Base-by-base conservation (phyloP, 1,140 invertebrate genomes). In the Harpegnathos saltator region DNA sequence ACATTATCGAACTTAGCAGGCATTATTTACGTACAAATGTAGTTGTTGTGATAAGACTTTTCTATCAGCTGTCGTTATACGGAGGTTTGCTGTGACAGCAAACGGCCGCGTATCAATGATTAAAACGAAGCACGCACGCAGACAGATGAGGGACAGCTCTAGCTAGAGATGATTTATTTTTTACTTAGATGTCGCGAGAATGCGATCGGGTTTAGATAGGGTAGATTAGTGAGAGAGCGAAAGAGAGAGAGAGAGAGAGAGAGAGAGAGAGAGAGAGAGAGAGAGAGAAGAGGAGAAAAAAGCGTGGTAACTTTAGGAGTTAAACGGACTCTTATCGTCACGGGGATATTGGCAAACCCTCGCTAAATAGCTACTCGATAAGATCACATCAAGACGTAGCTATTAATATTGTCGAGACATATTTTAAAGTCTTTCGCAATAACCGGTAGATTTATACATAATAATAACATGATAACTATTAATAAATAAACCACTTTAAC, bases 321-420 rank as follows among this genome's bases (percentile, higher is more conserved):
- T n/a, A 54, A 38, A 68, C 38, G 3, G 33, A 50, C 2, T 71
- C 54, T 73, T 82, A 56, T 82, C 52, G 56, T 85, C 19, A 88
- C 71, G 75, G 87, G 38, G 84, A 89, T 89, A 71, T 89, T 89
- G 84, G 81, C 75, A 89, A 89, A 89, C 66, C 85, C 84, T 89
- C 84, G 62, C 52, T 84, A 65, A 73, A 78, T 65, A 24, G 69
- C 78, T 89, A 78, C 50, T 83, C 50, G 52, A 85, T 72, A 81
- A 63, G 26, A 24, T 78, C 82, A 69, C 61, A 58, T 84, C 26
- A 68, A 72, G 44, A 50, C 11, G 71, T 75, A 72, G 75, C 59
- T 84, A 61, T 73, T 74, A 82, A 88, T 63, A 71, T 82, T 82
- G 63, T 74, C 74, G 58, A 50, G 61, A 62, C 44, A 50, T 85